A percentile compares a stretch with the other conserved stretches of the same genome.
Evolutionary conservation across 1,140 invertebrate species (phyloP).

Genomic region (Adelges cooleyi): DNA sequence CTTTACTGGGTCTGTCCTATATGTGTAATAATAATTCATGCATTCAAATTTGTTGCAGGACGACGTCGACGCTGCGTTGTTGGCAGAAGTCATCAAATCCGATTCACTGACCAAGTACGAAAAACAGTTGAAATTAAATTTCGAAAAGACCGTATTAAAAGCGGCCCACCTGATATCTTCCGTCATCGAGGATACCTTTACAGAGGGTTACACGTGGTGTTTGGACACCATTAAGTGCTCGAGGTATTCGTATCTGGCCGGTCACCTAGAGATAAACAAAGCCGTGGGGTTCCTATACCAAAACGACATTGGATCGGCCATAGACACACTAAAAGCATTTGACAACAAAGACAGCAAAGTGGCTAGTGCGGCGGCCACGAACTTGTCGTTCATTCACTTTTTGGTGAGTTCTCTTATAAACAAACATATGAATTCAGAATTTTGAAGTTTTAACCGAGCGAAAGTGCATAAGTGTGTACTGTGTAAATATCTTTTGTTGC

Average conservation of each 20-base stretch:
- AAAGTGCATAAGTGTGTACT: not conserved
- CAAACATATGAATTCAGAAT: not conserved
- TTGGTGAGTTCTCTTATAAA: constrained; percentile 40
- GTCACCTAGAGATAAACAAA: constrained; percentile 88
- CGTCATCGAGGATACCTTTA: constrained; percentile 59
- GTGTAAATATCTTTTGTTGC: not conserved
- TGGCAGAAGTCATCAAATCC: constrained; percentile 65
- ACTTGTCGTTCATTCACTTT: constrained; percentile 80
- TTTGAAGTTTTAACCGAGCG: not conserved
- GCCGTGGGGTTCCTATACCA: constrained; percentile 79
- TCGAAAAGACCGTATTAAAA: constrained; percentile 74
- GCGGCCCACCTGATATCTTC: constrained; percentile 88
- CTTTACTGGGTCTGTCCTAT: too few species aligned
- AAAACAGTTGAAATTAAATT: constrained; percentile 57
- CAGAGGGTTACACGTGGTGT: constrained; percentile 54
- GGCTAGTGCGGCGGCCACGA: constrained; percentile 74
- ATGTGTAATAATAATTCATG: not conserved
- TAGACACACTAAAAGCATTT: constrained; percentile 79
- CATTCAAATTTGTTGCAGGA: constrained; percentile 42
- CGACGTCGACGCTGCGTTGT: constrained; percentile 55
- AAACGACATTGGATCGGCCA: constrained; percentile 68
- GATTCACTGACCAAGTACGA: constrained; percentile 69
- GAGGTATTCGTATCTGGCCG: constrained; percentile 62
- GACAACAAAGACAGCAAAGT: constrained; percentile 76
- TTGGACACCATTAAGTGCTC: constrained; percentile 66